Conservation (phyloP, 2,113 vertebrate species). For the Merops nubicus region DNA sequence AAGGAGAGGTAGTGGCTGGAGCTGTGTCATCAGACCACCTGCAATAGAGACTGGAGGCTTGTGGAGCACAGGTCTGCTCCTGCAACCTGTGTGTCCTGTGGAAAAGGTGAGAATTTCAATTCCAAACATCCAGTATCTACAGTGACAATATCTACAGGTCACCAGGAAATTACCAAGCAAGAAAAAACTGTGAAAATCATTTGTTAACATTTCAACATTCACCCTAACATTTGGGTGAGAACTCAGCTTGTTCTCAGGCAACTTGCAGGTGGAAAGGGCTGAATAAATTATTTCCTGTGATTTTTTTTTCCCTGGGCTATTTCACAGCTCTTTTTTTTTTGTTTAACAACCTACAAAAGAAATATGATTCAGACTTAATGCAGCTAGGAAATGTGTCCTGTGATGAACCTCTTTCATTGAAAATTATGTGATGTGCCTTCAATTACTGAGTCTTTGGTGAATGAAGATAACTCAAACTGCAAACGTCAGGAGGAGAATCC, state of each 20-base stretch:
- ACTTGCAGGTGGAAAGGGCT: conserved; percentile 7
- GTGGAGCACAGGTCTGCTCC: neutral
- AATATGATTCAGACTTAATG: neutral
- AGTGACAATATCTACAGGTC: neutral
- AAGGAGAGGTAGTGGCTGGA: neutral
- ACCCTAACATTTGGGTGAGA: neutral
- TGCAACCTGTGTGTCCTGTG: neutral
- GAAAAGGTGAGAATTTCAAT: neutral
- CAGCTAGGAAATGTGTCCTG: neutral
- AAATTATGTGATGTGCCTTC: neutral
- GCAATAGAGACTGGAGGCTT: neutral
- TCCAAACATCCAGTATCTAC: neutral
- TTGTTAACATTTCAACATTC: neutral
- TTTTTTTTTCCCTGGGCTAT: neutral
- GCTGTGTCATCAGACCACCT: neutral
- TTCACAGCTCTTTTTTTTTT: neutral
- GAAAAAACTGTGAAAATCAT: neutral
- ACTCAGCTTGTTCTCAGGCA: neutral
- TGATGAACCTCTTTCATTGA: neutral
- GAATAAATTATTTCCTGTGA: neutral
- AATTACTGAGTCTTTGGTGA: neutral
- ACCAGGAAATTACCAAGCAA: neutral
- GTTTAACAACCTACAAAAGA: neutral
- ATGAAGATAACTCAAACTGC: neutral
- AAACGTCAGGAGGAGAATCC: neutral